Evolutionary conservation across 2,888 invertebrate genomes (phyloP).

Genomic region (Heteropelma amictum): DNA sequence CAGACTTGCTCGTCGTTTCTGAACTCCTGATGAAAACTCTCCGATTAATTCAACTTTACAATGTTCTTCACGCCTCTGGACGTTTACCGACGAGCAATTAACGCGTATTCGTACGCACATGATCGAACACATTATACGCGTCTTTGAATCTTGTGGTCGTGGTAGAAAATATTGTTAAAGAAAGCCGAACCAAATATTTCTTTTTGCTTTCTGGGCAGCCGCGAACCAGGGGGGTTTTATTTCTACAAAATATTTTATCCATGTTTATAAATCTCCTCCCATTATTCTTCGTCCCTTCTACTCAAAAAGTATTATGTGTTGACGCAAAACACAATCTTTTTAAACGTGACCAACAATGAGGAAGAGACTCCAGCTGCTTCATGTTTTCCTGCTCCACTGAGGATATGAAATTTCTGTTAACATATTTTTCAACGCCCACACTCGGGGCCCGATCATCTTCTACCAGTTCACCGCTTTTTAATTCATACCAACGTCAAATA

Average conservation of each 20-base stretch:
- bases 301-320: background rate
- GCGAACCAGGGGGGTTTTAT: background rate
- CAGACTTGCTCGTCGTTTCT: slow-evolving; percentile 60
- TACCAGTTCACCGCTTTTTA: background rate
- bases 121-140: slow-evolving; percentile 33
- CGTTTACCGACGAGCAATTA: slow-evolving; percentile 67
- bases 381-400: slow-evolving; percentile 66
- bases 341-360: too few species aligned
- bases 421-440: slow-evolving; percentile 62
- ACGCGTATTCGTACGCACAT: slow-evolving; percentile 56
- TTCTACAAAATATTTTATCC: slow-evolving; percentile 14
- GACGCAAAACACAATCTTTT: too few species aligned
- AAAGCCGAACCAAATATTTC: too few species aligned
- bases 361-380: slow-evolving; percentile 47
- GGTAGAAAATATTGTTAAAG: too few species aligned
- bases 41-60: slow-evolving; percentile 75
- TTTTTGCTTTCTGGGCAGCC: too few species aligned
- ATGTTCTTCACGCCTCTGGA: slow-evolving; percentile 72
- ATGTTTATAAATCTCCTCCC: background rate
- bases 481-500: background rate
- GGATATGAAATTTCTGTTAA: slow-evolving; percentile 73
- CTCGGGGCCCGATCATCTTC: background rate
- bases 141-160: too few species aligned
- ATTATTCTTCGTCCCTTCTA: background rate
- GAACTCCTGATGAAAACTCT: slow-evolving; percentile 65